These are phyloP conservation scores for Pimephales promelas DNA, from an alignment of 2,113 vertebrate species.

Conservation along the genomic window DNA sequence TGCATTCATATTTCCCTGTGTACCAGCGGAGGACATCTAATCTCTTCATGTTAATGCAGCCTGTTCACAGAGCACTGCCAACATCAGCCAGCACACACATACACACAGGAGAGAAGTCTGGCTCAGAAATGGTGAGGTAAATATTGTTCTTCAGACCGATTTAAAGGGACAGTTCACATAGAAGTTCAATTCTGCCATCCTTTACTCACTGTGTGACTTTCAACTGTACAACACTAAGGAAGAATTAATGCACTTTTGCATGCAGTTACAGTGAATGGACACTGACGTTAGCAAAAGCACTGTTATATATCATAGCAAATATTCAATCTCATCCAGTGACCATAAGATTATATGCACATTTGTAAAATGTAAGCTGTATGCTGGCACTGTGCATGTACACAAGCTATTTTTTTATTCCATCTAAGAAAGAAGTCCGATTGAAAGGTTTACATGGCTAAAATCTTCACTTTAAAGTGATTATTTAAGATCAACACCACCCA, in stretches of 20 bases:
- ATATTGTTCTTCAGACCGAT: conserved; percentile 10
- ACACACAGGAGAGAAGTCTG: conserved; percentile 13
- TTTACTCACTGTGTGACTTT: background rate
- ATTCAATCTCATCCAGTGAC: background rate
- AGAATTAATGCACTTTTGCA: background rate
- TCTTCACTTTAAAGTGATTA: background rate
- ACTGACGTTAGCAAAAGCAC: background rate
- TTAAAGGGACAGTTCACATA: conserved; percentile 24
- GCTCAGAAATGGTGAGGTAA: conserved; percentile 1
- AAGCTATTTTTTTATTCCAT: background rate
- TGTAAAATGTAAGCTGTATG: background rate
- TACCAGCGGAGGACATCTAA: conserved; percentile 68
- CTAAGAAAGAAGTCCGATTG: background rate
- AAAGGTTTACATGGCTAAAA: background rate
- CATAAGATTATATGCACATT: background rate
- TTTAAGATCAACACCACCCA: background rate
- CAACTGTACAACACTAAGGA: background rate
- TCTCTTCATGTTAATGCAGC: conserved; percentile 67
- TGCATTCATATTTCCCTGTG: conserved; percentile 45
- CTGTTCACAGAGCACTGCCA: conserved; percentile 67
- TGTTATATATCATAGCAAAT: too few relatives aligned
- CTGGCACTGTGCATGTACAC: background rate
- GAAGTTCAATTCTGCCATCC: background rate
- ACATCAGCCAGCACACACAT: conserved; percentile 60
- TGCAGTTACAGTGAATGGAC: background rate